Conservation (phyloP, 1,140 invertebrate genomes). For the Rhagoletis pomonella region DNA sequence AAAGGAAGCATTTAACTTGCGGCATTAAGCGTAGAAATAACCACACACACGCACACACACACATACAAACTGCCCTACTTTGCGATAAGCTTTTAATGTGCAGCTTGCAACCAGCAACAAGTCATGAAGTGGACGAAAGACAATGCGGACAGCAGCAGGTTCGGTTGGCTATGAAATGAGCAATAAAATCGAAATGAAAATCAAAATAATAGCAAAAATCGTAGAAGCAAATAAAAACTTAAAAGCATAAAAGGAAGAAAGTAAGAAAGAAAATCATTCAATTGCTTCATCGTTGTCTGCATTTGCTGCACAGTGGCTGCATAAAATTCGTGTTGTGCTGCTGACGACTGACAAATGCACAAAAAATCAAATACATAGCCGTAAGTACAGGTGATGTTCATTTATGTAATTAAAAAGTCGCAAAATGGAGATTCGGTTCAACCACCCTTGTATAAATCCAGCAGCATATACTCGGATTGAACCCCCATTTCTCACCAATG, state of each 20-base stretch:
- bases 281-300: neutral
- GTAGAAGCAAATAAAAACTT: neutral
- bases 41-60: neutral
- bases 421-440: too few species aligned
- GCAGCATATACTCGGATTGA: too few species aligned
- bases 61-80: neutral
- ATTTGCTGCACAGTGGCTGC: too few species aligned
- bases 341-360: neutral
- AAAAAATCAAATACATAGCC: neutral
- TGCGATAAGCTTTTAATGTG: slow-evolving; percentile 28
- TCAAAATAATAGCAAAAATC: neutral
- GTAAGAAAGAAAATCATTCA: slow-evolving; percentile 39
- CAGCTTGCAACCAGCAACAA: slow-evolving; percentile 16
- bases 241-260: neutral
- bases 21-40: neutral
- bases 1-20: slow-evolving; percentile 13
- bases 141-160: neutral
- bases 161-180: neutral
- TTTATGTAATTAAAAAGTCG: too few species aligned
- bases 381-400: neutral
- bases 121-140: neutral
- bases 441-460: too few species aligned
- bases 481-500: too few species aligned
- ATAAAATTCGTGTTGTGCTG: neutral
- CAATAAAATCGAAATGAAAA: slow-evolving; percentile 26